Base-by-base conservation (phyloP, 2,797 vertebrate genomes). In the Anabacerthia variegaticeps region DNA sequence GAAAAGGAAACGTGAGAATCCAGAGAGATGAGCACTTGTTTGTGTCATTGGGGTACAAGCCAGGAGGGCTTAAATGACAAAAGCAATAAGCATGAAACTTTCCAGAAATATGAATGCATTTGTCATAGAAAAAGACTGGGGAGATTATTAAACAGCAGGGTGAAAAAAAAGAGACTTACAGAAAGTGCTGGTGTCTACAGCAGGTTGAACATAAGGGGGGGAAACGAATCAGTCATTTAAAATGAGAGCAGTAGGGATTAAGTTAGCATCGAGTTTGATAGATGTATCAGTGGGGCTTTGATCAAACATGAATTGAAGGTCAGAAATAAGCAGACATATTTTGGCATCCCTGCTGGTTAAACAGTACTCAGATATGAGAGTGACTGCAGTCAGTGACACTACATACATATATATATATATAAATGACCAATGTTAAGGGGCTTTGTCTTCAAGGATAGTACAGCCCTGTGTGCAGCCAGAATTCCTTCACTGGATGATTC, bases 11-110 rank as follows among this genome's bases (percentile, higher is more conserved):
- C 22, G 46, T 2, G 24, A 62, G 71, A 89, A 83, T 77, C 34
- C 52, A 54, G 54, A 62, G 16, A 44, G 32, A 66, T 63, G 23
- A 93, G 28, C 61, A 61, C 80, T 93, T 89, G 44, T 77, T 83
- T 72, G 21, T 39, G 34, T 68, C 34, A 13, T 9, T 54, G 59
- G 20, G 51, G 14, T 74, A 87, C 44, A 61, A 18, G 76, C 82
- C 86, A 72, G 76, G 41, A 85, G 69, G 66, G 43, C 51, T 89
- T 84, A 88, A 94, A 83, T 54, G 85, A 80, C 91, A 95, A 78
- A 81, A 84, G n/a, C 4, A 88, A 77, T 91, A 92, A 88, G 37
- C 58, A 65, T 28, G 22, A 92, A 72, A 22, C 56, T 84, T 95
- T 94, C 82, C 51, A 86, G 73, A 95, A 90, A 84, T 51, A 72